These are phyloP conservation scores for Helicolenus hilgendorfi DNA, from an alignment of 2,797 vertebrate species.

Conservation along the genomic window DNA sequence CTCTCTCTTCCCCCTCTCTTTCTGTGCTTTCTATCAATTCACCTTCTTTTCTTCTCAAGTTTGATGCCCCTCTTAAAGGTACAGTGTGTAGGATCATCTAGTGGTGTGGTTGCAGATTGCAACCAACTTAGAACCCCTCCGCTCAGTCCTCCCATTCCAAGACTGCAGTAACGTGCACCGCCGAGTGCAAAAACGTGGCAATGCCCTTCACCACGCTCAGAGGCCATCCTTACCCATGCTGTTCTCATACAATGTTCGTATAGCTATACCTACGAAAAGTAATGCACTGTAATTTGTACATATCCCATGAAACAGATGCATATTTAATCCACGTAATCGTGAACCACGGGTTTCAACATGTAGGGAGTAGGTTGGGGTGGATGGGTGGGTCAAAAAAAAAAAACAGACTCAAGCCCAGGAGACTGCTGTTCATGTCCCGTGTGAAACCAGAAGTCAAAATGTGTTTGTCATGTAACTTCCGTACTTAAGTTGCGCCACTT, in stretches of 20 bases:
- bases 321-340: no score
- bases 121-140: neutral
- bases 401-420: accelerated
- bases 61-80: neutral
- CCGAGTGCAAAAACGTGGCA: accelerated
- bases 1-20: neutral
- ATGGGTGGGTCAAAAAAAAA: no score
- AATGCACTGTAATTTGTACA: no score
- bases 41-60: neutral
- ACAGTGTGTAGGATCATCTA: neutral
- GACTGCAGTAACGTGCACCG: neutral
- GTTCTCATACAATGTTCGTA: no score
- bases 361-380: no score
- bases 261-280: no score
- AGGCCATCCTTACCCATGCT: neutral
- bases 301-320: no score
- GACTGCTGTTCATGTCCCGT: no score
- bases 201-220: neutral
- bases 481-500: no score
- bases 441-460: no score
- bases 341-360: no score
- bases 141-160: neutral
- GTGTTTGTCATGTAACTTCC: no score
- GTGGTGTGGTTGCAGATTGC: neutral
- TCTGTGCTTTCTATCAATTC: neutral